Conservation (phyloP, 2,113 vertebrate species). For the Marmota flaviventris region DNA sequence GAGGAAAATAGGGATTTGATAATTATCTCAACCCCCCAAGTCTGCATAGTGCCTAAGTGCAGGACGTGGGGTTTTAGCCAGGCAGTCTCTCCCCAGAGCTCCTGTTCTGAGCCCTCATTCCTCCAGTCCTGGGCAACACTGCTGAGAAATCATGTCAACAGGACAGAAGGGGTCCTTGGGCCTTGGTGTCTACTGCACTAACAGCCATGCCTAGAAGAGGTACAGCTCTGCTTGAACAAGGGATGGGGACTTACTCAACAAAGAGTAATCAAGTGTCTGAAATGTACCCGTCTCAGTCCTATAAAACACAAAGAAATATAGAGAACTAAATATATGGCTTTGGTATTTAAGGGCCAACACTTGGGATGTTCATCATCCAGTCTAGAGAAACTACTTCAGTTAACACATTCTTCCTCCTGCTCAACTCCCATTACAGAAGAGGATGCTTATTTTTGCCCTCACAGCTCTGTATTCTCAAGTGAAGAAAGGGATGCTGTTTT, state of each 20-base stretch:
- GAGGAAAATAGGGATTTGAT: neutral
- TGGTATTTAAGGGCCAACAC: neutral
- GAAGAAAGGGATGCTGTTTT: conserved; percentile 53
- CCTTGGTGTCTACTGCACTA: neutral
- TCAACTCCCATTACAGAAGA: neutral
- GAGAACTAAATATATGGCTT: neutral
- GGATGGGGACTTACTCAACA: neutral
- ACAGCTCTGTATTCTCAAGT: neutral
- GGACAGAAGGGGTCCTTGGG: neutral
- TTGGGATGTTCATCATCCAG: neutral
- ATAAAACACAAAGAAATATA: neutral
- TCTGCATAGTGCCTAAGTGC: neutral
- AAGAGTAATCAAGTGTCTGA: neutral
- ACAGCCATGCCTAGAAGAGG: neutral
- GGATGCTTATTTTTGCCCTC: neutral
- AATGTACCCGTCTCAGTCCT: neutral
- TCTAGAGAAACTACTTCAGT: neutral
- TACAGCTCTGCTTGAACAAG: neutral
- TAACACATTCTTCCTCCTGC: neutral
- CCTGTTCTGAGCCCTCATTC: neutral
- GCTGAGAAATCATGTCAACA: neutral
- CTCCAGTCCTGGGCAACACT: accelerated
- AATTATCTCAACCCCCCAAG: neutral
- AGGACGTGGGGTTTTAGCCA: neutral
- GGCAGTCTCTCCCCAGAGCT: neutral